Percentiles rank a stretch among this genome's conserved stretches.
Evolutionary conservation across 2,888 invertebrate species (phyloP).

Genomic region (Drosophila ezoana): DNA sequence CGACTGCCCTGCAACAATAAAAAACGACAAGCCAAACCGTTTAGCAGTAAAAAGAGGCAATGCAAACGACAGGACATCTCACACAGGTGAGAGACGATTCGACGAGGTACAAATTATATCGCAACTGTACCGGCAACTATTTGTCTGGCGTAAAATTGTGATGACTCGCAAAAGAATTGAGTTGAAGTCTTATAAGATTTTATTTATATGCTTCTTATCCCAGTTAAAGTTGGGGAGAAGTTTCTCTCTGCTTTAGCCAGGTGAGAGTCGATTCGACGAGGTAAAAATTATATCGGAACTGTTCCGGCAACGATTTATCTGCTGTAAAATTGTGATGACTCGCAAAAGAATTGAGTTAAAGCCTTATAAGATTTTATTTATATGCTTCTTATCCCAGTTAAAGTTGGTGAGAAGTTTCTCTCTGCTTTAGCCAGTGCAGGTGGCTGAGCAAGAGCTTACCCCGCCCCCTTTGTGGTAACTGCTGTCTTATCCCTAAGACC

Average conservation of each 20-base stretch:
- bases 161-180: too few relatives aligned
- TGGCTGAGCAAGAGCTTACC: background rate
- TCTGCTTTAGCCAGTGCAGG: background rate
- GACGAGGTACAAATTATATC: constrained; percentile 2
- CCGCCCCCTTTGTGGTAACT: background rate
- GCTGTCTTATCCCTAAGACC: constrained; percentile 33
- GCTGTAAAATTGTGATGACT: too few relatives aligned
- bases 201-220: background rate
- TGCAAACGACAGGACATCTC: constrained; percentile 17
- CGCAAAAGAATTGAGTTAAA: too few relatives aligned
- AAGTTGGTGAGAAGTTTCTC: background rate
- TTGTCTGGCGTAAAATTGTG: too few relatives aligned
- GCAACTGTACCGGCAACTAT: too few relatives aligned
- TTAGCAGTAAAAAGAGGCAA: constrained; percentile 70
- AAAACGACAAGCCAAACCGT: constrained; percentile 48
- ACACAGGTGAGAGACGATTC: too few relatives aligned
- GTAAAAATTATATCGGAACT: constrained; percentile 6
- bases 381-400: background rate
- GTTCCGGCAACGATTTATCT: too few relatives aligned
- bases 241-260: background rate
- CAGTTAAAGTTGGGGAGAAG: background rate
- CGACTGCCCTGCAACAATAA: constrained; percentile 49
- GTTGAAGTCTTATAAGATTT: background rate
- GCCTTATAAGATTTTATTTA: background rate
- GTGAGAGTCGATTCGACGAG: background rate